phyloP scores from a whole-genome alignment of 2,888 invertebrate species.

The Drosophila neonasuta region DNA sequence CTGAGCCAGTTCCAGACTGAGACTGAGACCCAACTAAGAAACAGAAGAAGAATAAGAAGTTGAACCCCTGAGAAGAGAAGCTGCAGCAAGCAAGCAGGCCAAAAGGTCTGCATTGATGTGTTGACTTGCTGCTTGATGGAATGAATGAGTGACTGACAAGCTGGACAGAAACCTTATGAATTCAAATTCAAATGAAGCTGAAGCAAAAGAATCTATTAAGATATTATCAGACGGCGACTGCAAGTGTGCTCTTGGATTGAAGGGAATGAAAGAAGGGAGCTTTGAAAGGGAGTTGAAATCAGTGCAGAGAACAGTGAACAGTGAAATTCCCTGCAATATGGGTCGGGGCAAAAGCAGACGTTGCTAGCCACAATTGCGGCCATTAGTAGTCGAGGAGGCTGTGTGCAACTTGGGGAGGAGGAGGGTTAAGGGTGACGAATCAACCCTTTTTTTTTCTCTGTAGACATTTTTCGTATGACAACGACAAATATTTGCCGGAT shows the following conservation, averaged over 20 bases:
- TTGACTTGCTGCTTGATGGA: slow-evolving; percentile 40
- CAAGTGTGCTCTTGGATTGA: slow-evolving; percentile 13
- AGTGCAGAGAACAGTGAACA: slow-evolving; percentile 43
- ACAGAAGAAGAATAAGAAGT: not conserved
- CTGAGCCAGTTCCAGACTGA: slow-evolving; percentile 35
- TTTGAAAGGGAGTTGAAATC: slow-evolving; percentile 45
- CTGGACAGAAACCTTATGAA: slow-evolving; percentile 31
- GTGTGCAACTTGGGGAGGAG: slow-evolving; percentile 2
- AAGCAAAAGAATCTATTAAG: slow-evolving; percentile 76
- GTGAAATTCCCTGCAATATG: slow-evolving; percentile 54
- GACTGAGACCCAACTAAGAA: not conserved
- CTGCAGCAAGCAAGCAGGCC: slow-evolving; percentile 17
- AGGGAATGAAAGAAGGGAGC: not conserved
- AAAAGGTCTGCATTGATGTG: slow-evolving; percentile 31
- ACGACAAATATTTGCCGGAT: slow-evolving; percentile 79
- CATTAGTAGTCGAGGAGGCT: slow-evolving; percentile 58
- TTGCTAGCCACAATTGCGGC: slow-evolving; percentile 71
- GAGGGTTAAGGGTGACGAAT: slow-evolving; percentile 46
- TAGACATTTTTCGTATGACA: slow-evolving; percentile 75
- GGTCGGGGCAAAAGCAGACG: slow-evolving; percentile 56
- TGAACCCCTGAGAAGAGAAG: slow-evolving; percentile 18
- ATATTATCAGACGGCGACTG: slow-evolving; percentile 65
- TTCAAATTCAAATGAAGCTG: slow-evolving; percentile 69
- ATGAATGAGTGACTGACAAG: slow-evolving; percentile 34
- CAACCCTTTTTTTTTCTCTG: slow-evolving; percentile 64